phyloP scores from a whole-genome alignment of 37 sponge, comb jelly and placozoan genomes.

The Haliclona indistincta region DNA sequence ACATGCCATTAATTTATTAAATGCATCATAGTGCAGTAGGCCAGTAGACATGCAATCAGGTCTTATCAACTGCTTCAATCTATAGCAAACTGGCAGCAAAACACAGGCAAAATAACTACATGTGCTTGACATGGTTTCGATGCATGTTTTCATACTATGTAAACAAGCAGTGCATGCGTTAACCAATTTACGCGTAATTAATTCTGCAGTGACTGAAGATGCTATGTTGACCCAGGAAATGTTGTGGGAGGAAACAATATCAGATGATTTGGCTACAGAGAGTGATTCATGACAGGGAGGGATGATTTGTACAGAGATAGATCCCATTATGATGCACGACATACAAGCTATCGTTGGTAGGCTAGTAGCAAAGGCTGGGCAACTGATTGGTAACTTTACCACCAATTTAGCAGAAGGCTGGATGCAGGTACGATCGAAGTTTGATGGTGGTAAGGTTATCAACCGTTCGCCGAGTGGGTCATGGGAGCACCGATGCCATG shows the following conservation, averaged over 20 bases:
- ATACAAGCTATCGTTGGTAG: conserved; percentile 11
- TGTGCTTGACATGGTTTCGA: too few relatives aligned
- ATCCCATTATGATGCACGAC: conserved; percentile 4
- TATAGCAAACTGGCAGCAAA: too few relatives aligned
- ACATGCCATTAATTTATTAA: too few relatives aligned
- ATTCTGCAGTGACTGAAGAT: background rate
- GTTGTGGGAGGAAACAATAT: background rate
- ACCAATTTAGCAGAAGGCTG: conserved; percentile 29
- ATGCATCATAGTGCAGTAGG: too few relatives aligned
- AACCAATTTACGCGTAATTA: too few relatives aligned
- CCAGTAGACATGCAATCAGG: too few relatives aligned
- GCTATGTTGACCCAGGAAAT: background rate
- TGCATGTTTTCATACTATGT: too few relatives aligned
- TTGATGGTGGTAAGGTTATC: conserved; percentile 41
- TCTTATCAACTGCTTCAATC: too few relatives aligned
- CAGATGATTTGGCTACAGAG: background rate
- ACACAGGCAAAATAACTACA: too few relatives aligned
- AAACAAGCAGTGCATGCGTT: too few relatives aligned
- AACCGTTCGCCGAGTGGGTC: conserved; percentile 34
- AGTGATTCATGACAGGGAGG: conserved; percentile 21
- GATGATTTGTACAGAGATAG: background rate
- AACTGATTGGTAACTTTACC: conserved; percentile 34
- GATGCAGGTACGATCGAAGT: conserved; percentile 41
- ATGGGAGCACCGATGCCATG: conserved; percentile 25
- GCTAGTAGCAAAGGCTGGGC: conserved; percentile 20